Base-by-base conservation (phyloP, 1,140 invertebrate genomes). In the Andrena cerasifolii region DNA sequence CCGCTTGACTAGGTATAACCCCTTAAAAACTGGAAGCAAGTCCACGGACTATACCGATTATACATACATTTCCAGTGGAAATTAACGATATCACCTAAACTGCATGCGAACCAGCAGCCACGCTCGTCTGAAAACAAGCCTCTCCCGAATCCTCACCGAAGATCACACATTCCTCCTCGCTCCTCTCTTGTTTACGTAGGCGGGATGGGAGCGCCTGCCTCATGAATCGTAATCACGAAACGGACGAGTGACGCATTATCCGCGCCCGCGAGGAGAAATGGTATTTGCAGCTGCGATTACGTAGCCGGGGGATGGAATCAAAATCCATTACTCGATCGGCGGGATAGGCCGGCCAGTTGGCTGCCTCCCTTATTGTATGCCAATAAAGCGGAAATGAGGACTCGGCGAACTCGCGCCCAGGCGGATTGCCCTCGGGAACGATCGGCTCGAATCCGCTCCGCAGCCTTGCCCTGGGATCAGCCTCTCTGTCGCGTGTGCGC, bases 351-450 rank as follows among this genome's bases (percentile, higher is more conserved):
- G 45, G 45, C 21, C 16, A 16, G 21, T 3, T 12, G 18, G 33
- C 51, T 63, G 6, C 16, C 59, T 72, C 62, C 24, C 45, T 79
- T 58, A 66, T 71, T 40, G 18, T 28, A 7, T 28, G 31, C 18
- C 59, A 65, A 66, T 79, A 79, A 83, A 83, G 24, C 49, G 59
- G 54, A 65, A 51, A 78, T 71, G 76, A 83, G 68, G n/a, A 18
- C 51, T 73, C 65, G 49, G 62, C 62, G 78, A 70, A 56, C 43
- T 68, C 28, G 31, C 16, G 61, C 53, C 12, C 36, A 40, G 43
- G n/a, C 54, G 47, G 53, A 58, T 78, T 58, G 49, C 47, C 75
- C 45, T 56, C 45, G 61, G n/a, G 36, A 71, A 49, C 49, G 74
- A 77, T 77, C 47, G 24, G 43, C 18, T 18, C 28, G 28, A 33